Conservation (phyloP, 2,888 invertebrate species). For the Pandemis corylana region DNA sequence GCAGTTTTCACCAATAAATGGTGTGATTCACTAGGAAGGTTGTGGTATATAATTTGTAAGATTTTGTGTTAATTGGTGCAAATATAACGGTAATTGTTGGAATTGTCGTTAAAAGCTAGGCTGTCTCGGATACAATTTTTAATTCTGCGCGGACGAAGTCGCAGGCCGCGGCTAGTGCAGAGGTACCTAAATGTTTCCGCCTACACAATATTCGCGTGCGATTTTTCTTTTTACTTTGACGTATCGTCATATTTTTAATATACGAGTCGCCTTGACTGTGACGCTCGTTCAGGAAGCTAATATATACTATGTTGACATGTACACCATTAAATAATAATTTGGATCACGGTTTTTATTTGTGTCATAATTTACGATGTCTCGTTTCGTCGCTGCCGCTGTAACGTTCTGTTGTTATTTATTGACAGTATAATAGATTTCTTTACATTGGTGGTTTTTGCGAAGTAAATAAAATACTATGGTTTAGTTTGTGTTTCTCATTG, state of each 20-base stretch:
- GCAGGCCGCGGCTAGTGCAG: no score
- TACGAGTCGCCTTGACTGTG: slow-evolving; percentile 11
- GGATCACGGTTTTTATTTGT: background rate
- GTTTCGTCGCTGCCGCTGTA: background rate
- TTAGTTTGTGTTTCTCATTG: no score
- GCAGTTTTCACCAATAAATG: no score
- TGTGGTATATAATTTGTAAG: no score
- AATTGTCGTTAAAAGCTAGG: no score
- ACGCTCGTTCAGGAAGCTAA: slow-evolving; percentile 2
- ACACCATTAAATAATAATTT: background rate
- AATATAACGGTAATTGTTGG: no score
- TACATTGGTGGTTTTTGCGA: background rate
- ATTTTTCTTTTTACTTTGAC: background rate
- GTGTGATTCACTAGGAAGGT: no score
- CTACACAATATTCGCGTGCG: background rate
- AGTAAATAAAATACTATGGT: background rate
- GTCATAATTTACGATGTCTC: background rate
- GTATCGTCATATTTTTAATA: background rate
- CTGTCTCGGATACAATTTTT: no score
- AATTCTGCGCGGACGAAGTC: no score
- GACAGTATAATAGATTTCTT: background rate
- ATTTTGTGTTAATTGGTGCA: no score
- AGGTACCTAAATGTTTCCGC: background rate
- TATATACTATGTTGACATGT: background rate
- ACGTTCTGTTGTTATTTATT: background rate